Conservation (phyloP, 30 jellyfish, hydroid and myxozoan species). For the Aurelia sp. region DNA sequence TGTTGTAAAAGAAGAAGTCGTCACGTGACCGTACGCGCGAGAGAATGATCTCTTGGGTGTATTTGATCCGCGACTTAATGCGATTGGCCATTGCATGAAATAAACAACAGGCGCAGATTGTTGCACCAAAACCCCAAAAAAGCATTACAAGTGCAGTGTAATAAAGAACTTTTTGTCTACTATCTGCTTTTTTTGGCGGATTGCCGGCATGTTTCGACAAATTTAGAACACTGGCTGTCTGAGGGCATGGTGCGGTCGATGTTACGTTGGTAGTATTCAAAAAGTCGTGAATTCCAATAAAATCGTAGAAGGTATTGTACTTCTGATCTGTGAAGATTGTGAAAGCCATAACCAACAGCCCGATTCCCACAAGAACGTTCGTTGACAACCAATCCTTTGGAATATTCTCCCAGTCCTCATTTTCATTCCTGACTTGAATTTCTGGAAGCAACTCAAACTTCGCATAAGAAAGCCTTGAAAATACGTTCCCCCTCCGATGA, state of each 20-base stretch:
- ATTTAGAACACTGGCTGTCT: too few relatives aligned
- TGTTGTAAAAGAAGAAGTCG: slow-evolving; percentile 15
- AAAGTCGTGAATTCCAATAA: slow-evolving; percentile 43
- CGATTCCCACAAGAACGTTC: slow-evolving; percentile 3
- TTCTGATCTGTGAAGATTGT: slow-evolving; percentile 30
- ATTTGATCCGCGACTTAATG: slow-evolving; percentile 10
- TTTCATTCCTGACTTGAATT: neutral
- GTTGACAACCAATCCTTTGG: slow-evolving; percentile 26
- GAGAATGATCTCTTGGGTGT: slow-evolving; percentile 27
- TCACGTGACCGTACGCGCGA: slow-evolving; percentile 1
- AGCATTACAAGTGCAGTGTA: slow-evolving; percentile 25
- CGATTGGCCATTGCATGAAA: slow-evolving; percentile 59
- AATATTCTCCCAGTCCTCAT: neutral
- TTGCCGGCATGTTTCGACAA: too few relatives aligned
- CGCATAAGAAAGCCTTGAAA: too few relatives aligned
- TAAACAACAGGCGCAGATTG: slow-evolving; percentile 68
- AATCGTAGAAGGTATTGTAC: slow-evolving; percentile 46
- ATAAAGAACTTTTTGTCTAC: neutral
- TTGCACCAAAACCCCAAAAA: slow-evolving; percentile 66
- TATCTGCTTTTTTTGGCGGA: neutral
- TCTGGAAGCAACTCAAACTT: slow-evolving; percentile 14
- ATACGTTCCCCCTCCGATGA: neutral
- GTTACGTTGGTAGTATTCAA: neutral
- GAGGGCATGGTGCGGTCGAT: too few relatives aligned
- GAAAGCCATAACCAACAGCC: slow-evolving; percentile 11